phyloP scores from a whole-genome alignment of 2,888 invertebrate species.

The Notodonta dromedarius region DNA sequence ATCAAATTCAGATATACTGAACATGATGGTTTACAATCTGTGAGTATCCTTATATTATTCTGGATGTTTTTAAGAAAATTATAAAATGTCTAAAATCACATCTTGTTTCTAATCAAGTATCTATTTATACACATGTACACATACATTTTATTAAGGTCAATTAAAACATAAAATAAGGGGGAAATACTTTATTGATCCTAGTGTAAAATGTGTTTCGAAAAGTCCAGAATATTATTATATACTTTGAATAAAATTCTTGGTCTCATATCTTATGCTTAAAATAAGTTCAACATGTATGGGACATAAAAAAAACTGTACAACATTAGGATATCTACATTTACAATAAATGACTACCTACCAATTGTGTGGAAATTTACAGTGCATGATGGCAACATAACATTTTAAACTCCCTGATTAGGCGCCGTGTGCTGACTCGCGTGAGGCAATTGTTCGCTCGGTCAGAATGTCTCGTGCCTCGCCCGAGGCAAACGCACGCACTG shows the following conservation, averaged over 20 bases:
- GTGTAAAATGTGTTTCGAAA: constrained; percentile 83
- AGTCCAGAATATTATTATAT: constrained; percentile 80
- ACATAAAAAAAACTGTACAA: constrained; percentile 71
- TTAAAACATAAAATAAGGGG: constrained; percentile 63
- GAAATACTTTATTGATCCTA: constrained; percentile 83
- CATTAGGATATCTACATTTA: constrained; percentile 70
- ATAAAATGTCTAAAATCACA: constrained; percentile 12
- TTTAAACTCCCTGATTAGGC: constrained; percentile 14
- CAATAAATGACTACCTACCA: constrained; percentile 54
- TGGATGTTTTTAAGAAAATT: constrained; percentile 38
- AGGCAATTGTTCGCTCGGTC: neutral
- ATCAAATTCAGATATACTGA: constrained; percentile 36
- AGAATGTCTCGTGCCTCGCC: no score
- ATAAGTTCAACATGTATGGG: constrained; percentile 68
- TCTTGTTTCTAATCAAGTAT: no score
- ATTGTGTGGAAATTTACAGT: constrained; percentile 67
- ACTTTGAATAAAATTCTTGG: constrained; percentile 80
- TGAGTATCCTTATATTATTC: neutral
- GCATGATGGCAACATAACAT: constrained; percentile 39
- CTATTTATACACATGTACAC: no score
- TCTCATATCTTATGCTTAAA: constrained; percentile 77
- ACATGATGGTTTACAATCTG: constrained; percentile 36
- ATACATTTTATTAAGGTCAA: constrained; percentile 32
- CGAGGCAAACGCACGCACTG: no score
- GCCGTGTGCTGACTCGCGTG: neutral